Percentiles rank a stretch among this genome's conserved stretches.
These are phyloP conservation scores for Magallana gigas DNA, from an alignment of 1,140 invertebrate species.

Conservation along the genomic window DNA sequence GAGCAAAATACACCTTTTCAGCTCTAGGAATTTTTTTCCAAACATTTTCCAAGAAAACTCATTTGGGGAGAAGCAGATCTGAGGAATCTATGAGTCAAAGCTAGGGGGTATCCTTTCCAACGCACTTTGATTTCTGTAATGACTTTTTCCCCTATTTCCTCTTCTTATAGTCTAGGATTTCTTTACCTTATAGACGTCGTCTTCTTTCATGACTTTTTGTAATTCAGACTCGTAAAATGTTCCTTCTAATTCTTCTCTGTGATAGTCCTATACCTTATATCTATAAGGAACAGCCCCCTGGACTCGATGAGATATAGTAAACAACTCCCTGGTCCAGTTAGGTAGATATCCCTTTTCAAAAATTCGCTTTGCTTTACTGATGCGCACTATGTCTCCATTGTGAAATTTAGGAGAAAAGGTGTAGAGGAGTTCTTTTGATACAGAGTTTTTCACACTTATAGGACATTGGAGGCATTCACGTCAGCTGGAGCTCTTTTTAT, in stretches of 20 bases:
- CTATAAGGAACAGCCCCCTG: too few species aligned
- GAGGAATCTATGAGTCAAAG: not conserved
- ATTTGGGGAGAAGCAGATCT: not conserved
- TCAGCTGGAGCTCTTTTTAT: not conserved
- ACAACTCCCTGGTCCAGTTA: constrained; percentile 41
- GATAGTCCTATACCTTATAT: too few species aligned
- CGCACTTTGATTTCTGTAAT: not conserved
- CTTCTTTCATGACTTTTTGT: too few species aligned
- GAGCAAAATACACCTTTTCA: not conserved
- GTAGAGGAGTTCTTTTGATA: too few species aligned
- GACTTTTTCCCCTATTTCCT: not conserved
- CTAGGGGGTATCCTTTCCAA: not conserved
- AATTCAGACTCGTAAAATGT: too few species aligned
- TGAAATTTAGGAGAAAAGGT: not conserved
- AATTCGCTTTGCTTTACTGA: constrained; percentile 48
- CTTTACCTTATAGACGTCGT: not conserved
- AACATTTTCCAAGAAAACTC: not conserved
- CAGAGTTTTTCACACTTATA: not conserved
- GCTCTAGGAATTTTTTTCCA: not conserved
- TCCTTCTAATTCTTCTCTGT: too few species aligned
- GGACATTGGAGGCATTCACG: not conserved
- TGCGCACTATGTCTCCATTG: constrained; percentile 28
- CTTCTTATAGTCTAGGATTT: constrained; percentile 1
- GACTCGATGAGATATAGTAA: not conserved
- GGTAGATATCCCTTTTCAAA: constrained; percentile 53